Base-by-base conservation (phyloP, 2,888 invertebrate genomes). In the Diarsia dahlii region DNA sequence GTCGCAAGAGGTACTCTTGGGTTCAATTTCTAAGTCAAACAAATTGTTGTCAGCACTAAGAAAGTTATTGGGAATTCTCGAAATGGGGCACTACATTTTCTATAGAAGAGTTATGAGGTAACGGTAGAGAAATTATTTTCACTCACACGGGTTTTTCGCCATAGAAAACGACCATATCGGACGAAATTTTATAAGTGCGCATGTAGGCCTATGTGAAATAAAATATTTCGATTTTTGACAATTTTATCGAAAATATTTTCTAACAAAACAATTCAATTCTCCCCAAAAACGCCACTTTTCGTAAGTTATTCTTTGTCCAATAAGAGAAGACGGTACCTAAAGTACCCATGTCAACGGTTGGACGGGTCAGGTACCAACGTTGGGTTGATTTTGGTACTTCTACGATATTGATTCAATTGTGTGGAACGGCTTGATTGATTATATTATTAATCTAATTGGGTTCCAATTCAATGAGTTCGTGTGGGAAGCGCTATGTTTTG, bases 391-490 rank as follows among this genome's bases (percentile, higher is more conserved):
- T 65, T 73, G 81, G 72, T 80, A 71, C 80, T 74, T 66, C 80
- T 70, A n/a, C 45, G 64, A n/a, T 81, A 74, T 78, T 78, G 81
- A 81, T 84, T 76, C 84, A 81, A 84, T 84, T 84, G 84, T 84
- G 73, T 56, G 81, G 78, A 74, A 84, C 66, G 63, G 39, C 64
- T 70, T 85, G 85, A 85, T 85, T 85, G 85, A 85, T 85, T 81
- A 77, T 76, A 74, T 81, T 85, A 84, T 84, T 81, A 85, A 83
- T 84, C 64, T 79, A 84, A 85, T 85, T 81, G 74, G 69, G 76
- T 84, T 79, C 65, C 78, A 72, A 74, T 76, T 72, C 81, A 74
- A 77, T 80, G 60, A 62, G 9, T 72, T 15, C 48, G 67, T 10
- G 74, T 67, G 63, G 65, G 20, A 46, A 64, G 48, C 46, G 46